Evolutionary conservation across 2,888 invertebrate genomes (phyloP).

Genomic region (Mechanitis messenoides): DNA sequence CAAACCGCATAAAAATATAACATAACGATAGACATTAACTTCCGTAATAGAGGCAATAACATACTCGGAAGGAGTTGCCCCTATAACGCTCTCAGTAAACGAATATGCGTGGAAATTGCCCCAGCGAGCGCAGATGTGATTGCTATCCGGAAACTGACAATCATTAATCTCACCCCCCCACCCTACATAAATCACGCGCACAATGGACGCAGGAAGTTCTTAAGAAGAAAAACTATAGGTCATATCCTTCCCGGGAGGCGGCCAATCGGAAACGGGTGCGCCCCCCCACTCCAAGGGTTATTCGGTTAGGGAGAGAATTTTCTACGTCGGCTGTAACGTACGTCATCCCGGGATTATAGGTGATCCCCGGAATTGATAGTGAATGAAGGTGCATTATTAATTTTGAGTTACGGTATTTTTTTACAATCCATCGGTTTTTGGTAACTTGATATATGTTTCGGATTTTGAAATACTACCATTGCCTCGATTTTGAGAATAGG

Average conservation of each 20-base stretch:
- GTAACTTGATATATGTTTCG: not conserved
- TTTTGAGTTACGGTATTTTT: constrained; percentile 27
- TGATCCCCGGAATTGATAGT: constrained; percentile 46
- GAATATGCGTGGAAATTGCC: constrained; percentile 74
- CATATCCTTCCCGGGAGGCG: constrained; percentile 74
- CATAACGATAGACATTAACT: constrained; percentile 51
- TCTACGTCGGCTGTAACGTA: constrained; percentile 46
- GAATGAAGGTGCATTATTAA: constrained; percentile 55
- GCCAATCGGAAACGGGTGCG: constrained; percentile 70
- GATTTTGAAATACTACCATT: too few species aligned
- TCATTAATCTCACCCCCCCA: constrained; percentile 65
- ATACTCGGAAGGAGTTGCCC: constrained; percentile 67
- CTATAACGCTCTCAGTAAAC: constrained; percentile 70
- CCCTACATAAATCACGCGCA: constrained; percentile 70
- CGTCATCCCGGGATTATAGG: constrained; percentile 53
- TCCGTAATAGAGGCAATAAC: constrained; percentile 68
- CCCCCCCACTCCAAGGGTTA: constrained; percentile 51
- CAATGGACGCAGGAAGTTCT: constrained; percentile 75
- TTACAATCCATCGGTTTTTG: constrained; percentile 3
- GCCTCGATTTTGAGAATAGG: too few species aligned
- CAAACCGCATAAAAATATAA: not conserved
- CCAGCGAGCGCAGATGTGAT: constrained; percentile 67
- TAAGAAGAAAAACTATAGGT: constrained; percentile 78
- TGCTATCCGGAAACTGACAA: constrained; percentile 64
- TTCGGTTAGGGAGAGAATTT: constrained; percentile 55